Evolutionary conservation across 1,140 invertebrate genomes (phyloP), one percentile per base, ranked within the genome.

Genomic region (Vollenhovia emeryi): DNA sequence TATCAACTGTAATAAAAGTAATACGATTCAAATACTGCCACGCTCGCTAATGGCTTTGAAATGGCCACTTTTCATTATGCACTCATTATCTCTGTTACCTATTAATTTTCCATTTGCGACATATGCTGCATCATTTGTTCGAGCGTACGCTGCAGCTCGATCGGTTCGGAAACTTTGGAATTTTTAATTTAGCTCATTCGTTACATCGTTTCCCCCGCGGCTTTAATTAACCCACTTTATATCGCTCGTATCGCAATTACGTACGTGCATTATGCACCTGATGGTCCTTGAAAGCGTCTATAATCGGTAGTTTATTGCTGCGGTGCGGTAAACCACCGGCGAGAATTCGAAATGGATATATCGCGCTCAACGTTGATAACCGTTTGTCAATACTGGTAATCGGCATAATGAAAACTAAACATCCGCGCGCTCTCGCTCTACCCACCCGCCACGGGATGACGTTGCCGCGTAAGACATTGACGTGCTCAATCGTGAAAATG

Each of bases 331-430:
- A 89, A 89, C 87, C 85, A 86, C 85, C 66, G n/a, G 40, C 52
- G 87, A 84, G 87, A 89, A 82, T 80, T 75, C 52, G 74, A 48
- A 59, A 45, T 43, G 79, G 68, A 78, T 88, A 62, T 82, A 90
- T 85, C 82, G 74, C 89, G 86, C 75, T 48, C 82, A 36, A 50
- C 52, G 73, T 84, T 85, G 91, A 91, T 90, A 89, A 89, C 90
- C 73, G 91, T 91, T 84, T 87, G 90, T 91, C 91, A 91, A 92
- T 66, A 66, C 43, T 40, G 36, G 21, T 92, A 92, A 92, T 87
- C 80, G 69, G 62, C 59, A 69, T 57, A 62, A 79, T 85, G 91
- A 87, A 91, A 87, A 87, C 76, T 76, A 57, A 24, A 68, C 27
- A 36, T 50, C 21, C 18, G 36, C 36, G 36, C 45, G 18, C 43